phyloP scores from a whole-genome alignment of 2,113 vertebrate genomes.

The Dipodomys ordii region DNA sequence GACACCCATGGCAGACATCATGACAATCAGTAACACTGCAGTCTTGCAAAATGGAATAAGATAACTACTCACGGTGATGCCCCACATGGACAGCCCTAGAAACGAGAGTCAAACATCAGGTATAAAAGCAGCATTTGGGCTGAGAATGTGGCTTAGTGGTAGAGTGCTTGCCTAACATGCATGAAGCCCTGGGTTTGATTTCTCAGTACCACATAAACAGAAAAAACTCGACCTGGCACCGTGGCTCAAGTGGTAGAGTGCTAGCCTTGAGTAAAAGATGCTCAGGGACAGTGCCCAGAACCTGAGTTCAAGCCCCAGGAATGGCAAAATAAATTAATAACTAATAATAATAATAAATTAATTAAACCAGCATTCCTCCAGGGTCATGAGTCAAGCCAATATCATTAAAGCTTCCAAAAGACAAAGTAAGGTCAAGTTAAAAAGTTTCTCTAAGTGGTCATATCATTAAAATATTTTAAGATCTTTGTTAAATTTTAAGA shows the following conservation, averaged over 20 bases:
- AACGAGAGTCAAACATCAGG: conserved; percentile 36
- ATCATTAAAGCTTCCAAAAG: background rate
- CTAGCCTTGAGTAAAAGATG: no score
- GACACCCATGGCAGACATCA: conserved; percentile 92
- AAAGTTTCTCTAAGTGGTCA: background rate
- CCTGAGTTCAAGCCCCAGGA: no score
- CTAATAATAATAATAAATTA: no score
- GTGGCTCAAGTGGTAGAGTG: no score
- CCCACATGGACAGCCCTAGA: conserved; percentile 88
- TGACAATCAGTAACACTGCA: conserved; percentile 85
- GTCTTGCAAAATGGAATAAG: conserved; percentile 93
- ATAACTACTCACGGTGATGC: conserved; percentile 90
- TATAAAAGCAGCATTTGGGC: background rate
- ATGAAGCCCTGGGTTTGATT: no score
- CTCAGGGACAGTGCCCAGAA: no score
- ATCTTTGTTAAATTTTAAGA: background rate
- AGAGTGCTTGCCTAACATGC: no score
- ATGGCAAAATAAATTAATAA: no score
- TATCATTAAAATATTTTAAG: background rate
- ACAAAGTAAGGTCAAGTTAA: background rate
- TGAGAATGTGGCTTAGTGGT: no score
- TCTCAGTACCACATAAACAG: no score
- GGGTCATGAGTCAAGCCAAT: background rate
- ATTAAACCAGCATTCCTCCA: background rate
- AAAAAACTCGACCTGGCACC: no score